Evolutionary conservation across 2,113 vertebrate genomes (phyloP), one percentile per base, ranked within the genome.

Genomic region (Malaclemys terrapin): DNA sequence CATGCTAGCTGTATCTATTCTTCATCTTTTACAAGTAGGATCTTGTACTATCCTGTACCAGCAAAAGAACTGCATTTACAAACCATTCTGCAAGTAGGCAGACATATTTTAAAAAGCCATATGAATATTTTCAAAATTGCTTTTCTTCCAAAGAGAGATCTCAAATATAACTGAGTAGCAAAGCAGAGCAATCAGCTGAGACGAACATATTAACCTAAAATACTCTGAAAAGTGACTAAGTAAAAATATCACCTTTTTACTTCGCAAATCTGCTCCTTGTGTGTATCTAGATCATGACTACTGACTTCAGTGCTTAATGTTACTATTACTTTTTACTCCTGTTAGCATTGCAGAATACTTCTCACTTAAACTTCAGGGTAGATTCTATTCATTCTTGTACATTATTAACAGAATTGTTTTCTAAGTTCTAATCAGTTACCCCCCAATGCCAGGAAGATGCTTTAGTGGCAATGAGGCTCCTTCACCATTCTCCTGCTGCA

Each of bases 71-170:
- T 0, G 12, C 6, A 10, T 5, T 24, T 12, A 22, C 3, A 57
- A 90, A 81, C 24, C 65, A n/a, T 69, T n/a, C 65, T 69, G 35
- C 65, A 69, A 69, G 35, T 10, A 7, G 53, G 4, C 1, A 6
- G 54, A 38, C 7, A 29, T 29, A 59, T 49, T 13, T 82, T 3
- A 35, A 56, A 78, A 42, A 12, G 16, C 93, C 38, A 65, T 4
- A 47, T 1, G 0, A 88, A 50, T 27, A 4, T 65, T 3, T 50
- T 3, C 82, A 13, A 2, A 6, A 4, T 31, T 53, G 52, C 31
- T 76, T 62, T 11, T n/a, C 10, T 62, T 9, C 12, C 38, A 81
- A 19, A 35, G 24, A 47, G 76, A 49, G 38, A 47, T n/a, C 47
- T 42, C 62, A 11, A 84, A 53, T 0, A 31, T 57, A 13, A 22